Evolutionary conservation across 2,888 invertebrate genomes (phyloP).

Genomic region (Torymus aiolomorphi): DNA sequence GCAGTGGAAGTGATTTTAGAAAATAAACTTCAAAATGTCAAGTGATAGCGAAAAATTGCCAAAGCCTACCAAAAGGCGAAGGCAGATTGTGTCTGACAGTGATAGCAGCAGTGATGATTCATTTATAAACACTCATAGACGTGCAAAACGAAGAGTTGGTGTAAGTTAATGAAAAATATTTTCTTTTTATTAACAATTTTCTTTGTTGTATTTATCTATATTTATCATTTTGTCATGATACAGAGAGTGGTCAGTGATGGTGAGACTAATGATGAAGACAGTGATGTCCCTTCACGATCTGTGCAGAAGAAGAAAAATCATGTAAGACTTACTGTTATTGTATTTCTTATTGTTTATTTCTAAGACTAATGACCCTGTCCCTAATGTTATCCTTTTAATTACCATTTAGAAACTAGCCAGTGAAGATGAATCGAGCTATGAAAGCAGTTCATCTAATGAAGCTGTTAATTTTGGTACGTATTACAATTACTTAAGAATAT

Average conservation of each 20-base stretch:
- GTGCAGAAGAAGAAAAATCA: slow-evolving; percentile 65
- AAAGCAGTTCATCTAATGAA: slow-evolving; percentile 61
- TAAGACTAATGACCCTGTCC: neutral
- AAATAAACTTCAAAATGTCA: slow-evolving; percentile 64
- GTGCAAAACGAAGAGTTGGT: slow-evolving; percentile 65
- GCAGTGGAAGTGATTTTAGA: slow-evolving; percentile 61
- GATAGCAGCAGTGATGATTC: slow-evolving; percentile 71
- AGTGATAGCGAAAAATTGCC: slow-evolving; percentile 67
- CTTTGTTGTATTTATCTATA: too few relatives aligned
- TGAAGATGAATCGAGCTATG: slow-evolving; percentile 64
- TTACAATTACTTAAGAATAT: neutral
- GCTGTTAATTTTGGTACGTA: slow-evolving; percentile 60
- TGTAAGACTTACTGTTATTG: slow-evolving; percentile 61
- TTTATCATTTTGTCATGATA: slow-evolving; percentile 11
- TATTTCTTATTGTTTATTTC: neutral
- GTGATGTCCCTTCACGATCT: slow-evolving; percentile 58
- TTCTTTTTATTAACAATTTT: too few relatives aligned
- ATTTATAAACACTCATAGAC: slow-evolving; percentile 61
- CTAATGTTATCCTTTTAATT: slow-evolving; percentile 14
- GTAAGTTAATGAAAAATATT: slow-evolving; percentile 62
- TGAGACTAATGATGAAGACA: slow-evolving; percentile 69
- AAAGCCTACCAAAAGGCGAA: slow-evolving; percentile 66
- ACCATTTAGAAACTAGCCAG: slow-evolving; percentile 62
- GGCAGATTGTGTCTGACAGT: slow-evolving; percentile 66
- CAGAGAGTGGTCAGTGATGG: slow-evolving; percentile 79